Base-by-base conservation (phyloP, 2,113 vertebrate genomes). In the Bambusicola thoracicus region DNA sequence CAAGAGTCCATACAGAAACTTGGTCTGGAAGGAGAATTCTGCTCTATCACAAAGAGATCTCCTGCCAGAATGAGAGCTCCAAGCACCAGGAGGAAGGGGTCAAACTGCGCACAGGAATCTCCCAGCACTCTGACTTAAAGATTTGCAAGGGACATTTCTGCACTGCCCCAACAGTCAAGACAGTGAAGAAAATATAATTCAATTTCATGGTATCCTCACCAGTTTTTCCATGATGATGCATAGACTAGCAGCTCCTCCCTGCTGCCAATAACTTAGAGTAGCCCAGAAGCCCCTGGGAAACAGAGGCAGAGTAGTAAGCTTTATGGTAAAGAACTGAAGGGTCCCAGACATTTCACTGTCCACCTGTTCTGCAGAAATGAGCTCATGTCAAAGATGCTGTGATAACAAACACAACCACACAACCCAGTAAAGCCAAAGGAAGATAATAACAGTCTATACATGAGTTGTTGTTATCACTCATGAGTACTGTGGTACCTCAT, bases 201-300 rank as follows among this genome's bases (percentile, higher is more conserved):
- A 21, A 16, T 53, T 86, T 92, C 32, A 16, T 27, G 41, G 3
- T 29, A 48, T 63, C 63, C 84, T 85, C 63, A 58, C 2, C 3
- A 79, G 81, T 91, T 95, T 91, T 95, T 85, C 95, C 78, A 73
- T 91, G 75, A 87, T 77, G 53, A 94, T 55, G 36, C 40, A 79
- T 20, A 14, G 7, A 1, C 13, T 72, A 34, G 66, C 29, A 51
- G 20, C 24, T 58, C 4, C 16, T 87, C 34, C 24, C 11, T 62
- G 30, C 13, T 90, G 14, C 8, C 44, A 73, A 9, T 22, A 8
- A 25, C 58, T 41, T 49, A 65, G 30, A 10, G 19, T 32, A 63
- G 59, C 16, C 11, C 36, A 65, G 17, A 32, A 40, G 11, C 29
- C 46, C 40, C n/a, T 63, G 44, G 15, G 51, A 90, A 29, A 41